phyloP scores from a whole-genome alignment of 2,113 vertebrate genomes.

The Rana temporaria region DNA sequence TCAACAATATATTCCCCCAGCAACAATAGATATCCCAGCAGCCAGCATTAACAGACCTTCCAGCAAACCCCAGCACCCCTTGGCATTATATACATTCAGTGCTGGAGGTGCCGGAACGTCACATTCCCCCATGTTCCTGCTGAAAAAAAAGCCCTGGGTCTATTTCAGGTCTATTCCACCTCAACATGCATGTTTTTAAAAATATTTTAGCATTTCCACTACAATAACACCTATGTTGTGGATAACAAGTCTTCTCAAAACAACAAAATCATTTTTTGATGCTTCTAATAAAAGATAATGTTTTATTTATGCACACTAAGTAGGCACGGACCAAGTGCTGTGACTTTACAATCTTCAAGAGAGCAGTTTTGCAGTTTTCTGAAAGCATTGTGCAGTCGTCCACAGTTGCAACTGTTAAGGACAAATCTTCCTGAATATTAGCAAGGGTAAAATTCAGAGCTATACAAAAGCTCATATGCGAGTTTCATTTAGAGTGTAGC shows the following conservation, averaged over 20 bases:
- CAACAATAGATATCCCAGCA: too few species aligned
- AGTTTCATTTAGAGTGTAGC: conserved; percentile 83
- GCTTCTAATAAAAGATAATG: conserved; percentile 80
- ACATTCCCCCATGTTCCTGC: too few species aligned
- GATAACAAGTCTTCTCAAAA: neutral
- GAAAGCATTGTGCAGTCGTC: conserved; percentile 82
- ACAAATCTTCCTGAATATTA: conserved; percentile 85
- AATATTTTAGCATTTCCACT: neutral
- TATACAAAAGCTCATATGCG: conserved; percentile 82
- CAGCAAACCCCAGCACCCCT: too few species aligned
- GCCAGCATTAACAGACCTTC: too few species aligned
- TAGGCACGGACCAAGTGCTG: conserved; percentile 82
- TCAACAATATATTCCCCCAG: too few species aligned
- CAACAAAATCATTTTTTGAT: conserved; percentile 69
- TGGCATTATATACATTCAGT: too few species aligned
- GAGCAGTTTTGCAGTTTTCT: conserved; percentile 84
- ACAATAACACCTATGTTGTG: neutral
- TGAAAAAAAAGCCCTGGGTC: too few species aligned
- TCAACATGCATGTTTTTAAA: neutral
- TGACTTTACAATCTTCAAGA: conserved; percentile 83
- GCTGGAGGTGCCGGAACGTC: too few species aligned
- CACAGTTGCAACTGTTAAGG: conserved; percentile 80
- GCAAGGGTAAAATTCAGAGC: conserved; percentile 86
- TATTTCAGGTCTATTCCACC: too few species aligned
- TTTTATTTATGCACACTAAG: conserved; percentile 83